Percentiles rank a stretch among this genome's conserved stretches.
Conservation (phyloP, 2,113 vertebrate genomes). For the Ginglymostoma cirratum region DNA sequence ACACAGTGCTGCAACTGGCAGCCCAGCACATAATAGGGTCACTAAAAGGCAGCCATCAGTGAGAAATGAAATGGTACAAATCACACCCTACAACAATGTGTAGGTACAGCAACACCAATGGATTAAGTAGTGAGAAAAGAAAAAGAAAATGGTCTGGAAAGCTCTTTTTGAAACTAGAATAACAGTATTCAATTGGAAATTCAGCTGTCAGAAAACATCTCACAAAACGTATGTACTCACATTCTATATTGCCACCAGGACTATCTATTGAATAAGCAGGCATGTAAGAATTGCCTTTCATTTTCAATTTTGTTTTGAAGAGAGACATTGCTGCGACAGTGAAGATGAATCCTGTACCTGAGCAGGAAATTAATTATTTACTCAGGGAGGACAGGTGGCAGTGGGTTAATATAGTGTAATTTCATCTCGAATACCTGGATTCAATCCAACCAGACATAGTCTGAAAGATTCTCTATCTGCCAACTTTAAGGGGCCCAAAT, state of each 20-base stretch:
- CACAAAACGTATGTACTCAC: too few species aligned
- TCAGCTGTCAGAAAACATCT: background rate
- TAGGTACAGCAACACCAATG: background rate
- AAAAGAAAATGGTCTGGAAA: background rate
- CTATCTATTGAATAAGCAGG: background rate
- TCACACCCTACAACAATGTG: background rate
- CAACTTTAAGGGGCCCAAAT: background rate
- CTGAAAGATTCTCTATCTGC: background rate
- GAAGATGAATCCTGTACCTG: background rate
- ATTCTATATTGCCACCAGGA: background rate
- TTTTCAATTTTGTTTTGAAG: background rate
- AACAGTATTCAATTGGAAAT: background rate
- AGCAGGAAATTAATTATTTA: background rate
- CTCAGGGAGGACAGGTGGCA: background rate
- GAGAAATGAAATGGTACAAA: background rate
- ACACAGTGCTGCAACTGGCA: background rate
- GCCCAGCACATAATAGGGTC: background rate
- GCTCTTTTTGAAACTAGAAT: background rate
- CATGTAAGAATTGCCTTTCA: background rate
- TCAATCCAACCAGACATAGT: background rate
- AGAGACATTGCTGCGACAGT: background rate
- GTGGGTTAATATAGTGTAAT: background rate
- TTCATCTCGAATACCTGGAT: background rate
- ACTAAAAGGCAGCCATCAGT: background rate
- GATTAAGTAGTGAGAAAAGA: background rate